Evolutionary conservation across 1,140 invertebrate species (phyloP).

Genomic region (Apolygus lucorum): DNA sequence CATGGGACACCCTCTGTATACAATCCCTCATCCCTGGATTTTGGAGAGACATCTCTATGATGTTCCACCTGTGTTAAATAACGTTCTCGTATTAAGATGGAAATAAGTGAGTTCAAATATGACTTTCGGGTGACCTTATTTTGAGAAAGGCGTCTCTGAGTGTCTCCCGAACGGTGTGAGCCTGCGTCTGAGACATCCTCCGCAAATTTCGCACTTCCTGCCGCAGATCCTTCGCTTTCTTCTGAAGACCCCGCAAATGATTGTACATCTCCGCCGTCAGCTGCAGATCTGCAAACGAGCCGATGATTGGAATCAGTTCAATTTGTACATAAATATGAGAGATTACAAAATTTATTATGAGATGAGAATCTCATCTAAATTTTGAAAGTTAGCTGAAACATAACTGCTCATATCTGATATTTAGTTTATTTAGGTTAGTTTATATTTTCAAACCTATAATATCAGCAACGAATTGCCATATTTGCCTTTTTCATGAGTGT

Average conservation of each 20-base stretch:
- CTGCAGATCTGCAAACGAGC: constrained; percentile 45
- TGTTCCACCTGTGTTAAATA: too few relatives aligned
- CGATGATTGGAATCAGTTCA: not conserved
- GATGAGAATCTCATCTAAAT: not conserved
- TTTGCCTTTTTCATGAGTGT: too few relatives aligned
- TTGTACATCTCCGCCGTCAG: constrained; percentile 79
- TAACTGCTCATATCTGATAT: too few relatives aligned
- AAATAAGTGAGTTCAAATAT: too few relatives aligned
- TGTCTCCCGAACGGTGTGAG: constrained; percentile 79
- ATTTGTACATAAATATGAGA: not conserved
- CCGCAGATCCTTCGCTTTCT: constrained; percentile 80
- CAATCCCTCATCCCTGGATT: too few relatives aligned
- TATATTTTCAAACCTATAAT: too few relatives aligned
- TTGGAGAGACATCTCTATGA: too few relatives aligned
- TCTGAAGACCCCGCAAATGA: constrained; percentile 72
- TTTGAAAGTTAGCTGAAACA: not conserved
- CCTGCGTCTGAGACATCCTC: constrained; percentile 81
- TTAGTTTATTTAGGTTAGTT: too few relatives aligned
- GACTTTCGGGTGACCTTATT: constrained; percentile 51
- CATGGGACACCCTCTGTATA: too few relatives aligned
- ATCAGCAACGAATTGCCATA: too few relatives aligned
- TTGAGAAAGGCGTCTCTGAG: constrained; percentile 82
- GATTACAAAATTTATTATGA: too few relatives aligned
- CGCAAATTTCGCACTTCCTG: constrained; percentile 80
- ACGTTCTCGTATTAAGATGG: too few relatives aligned